Evolutionary conservation across 2,888 invertebrate genomes (phyloP).

Genomic region (Quadroppia sp.): DNA sequence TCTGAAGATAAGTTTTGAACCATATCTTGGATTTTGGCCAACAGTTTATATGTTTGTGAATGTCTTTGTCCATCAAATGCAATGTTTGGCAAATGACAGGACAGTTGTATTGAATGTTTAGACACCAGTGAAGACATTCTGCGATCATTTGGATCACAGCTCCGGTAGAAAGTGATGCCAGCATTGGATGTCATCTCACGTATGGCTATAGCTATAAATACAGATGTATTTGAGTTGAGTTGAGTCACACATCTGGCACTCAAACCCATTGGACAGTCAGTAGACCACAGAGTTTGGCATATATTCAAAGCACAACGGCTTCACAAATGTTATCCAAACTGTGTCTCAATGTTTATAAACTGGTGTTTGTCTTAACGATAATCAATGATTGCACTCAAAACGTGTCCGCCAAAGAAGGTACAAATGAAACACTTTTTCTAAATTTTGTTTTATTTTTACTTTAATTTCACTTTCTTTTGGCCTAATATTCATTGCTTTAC

Average conservation of each 20-base stretch:
- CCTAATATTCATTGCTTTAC: too few species aligned
- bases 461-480: too few species aligned
- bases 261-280: background rate
- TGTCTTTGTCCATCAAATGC: too few species aligned
- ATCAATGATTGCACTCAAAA: background rate
- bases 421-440: background rate
- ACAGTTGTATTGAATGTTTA: conserved; percentile 7
- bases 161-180: background rate
- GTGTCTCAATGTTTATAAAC: background rate
- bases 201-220: too few species aligned
- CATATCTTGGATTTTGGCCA: background rate
- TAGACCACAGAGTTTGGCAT: background rate
- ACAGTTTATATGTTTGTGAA: background rate
- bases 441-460: background rate
- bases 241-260: conserved; percentile 20
- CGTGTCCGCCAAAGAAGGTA: background rate
- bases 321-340: conserved; percentile 8
- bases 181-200: background rate
- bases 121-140: background rate
- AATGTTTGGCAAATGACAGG: background rate
- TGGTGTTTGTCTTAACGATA: background rate
- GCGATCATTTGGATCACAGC: background rate
- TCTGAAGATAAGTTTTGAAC: background rate
- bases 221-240: background rate
- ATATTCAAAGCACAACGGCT: background rate